These are phyloP conservation scores for Morpho achilles DNA, from an alignment of 2,888 invertebrate species.

Conservation along the genomic window DNA sequence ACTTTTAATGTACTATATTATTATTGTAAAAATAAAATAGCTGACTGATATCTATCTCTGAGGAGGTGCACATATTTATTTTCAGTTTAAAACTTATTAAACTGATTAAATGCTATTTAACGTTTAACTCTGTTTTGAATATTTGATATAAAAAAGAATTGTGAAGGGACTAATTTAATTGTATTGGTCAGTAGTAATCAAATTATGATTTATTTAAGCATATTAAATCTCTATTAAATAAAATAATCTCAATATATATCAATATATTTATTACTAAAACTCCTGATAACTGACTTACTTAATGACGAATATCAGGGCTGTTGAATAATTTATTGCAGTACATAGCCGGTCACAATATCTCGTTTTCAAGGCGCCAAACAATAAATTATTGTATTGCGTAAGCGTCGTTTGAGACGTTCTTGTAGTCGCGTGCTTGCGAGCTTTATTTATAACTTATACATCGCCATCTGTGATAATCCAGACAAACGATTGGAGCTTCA, in stretches of 20 bases:
- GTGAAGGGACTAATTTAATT: no score
- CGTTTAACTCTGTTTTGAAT: no score
- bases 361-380: conserved; percentile 43
- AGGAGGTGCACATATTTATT: no score
- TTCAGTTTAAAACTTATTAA: no score
- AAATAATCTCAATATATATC: conserved; percentile 6
- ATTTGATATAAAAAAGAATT: no score
- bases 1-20: no score
- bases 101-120: no score
- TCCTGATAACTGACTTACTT: conserved; percentile 14
- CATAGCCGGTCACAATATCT: conserved; percentile 16
- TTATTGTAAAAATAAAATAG: no score
- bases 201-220: no score
- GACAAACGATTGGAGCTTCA: conserved; percentile 12
- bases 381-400: conserved; percentile 67
- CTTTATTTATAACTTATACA: conserved; percentile 13
- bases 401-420: conserved; percentile 48
- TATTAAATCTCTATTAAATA: neutral
- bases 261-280: conserved; percentile 7
- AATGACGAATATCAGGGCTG: conserved; percentile 22
- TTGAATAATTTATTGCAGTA: conserved; percentile 27
- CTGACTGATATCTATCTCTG: no score
- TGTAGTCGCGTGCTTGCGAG: conserved; percentile 56
- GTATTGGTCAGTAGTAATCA: no score
- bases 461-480: conserved; percentile 14